These are phyloP conservation scores for Ornithorhynchus anatinus DNA, from an alignment of 2,113 vertebrate species.

Conservation along the genomic window DNA sequence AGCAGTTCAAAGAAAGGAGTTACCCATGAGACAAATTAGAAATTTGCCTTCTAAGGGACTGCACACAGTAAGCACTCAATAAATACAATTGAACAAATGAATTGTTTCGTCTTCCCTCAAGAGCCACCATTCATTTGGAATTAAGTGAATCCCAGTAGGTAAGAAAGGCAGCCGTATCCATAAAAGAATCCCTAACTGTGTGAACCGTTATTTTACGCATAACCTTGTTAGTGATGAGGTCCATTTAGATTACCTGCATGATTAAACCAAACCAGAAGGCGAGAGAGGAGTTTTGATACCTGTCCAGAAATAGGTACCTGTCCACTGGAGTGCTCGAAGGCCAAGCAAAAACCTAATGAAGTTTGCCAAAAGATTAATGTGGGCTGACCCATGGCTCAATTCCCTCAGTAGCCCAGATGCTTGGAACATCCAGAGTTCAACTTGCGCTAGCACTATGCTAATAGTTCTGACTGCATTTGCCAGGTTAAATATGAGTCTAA, in stretches of 20 bases:
- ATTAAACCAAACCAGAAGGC: slow-evolving; percentile 17
- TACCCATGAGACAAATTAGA: slow-evolving; percentile 24
- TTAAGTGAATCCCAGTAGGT: background rate
- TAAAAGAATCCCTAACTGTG: slow-evolving; percentile 4
- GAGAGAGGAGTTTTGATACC: background rate
- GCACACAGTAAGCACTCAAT: no score
- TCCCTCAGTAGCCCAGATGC: slow-evolving; percentile 4
- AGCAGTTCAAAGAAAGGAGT: slow-evolving; percentile 26
- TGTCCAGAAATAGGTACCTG: slow-evolving; percentile 11
- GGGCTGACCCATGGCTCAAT: background rate
- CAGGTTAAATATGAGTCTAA: background rate
- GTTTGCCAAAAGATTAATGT: slow-evolving; percentile 23
- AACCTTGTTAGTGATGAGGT: background rate
- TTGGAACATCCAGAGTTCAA: background rate
- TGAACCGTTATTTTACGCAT: slow-evolving; percentile 8
- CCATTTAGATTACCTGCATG: slow-evolving; percentile 25
- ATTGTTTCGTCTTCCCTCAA: background rate
- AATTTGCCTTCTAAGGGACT: slow-evolving; percentile 21
- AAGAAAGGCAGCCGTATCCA: background rate
- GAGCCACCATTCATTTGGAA: slow-evolving; percentile 28
- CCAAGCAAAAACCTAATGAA: background rate
- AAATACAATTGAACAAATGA: no score
- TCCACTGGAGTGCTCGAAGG: background rate
- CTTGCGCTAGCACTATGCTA: background rate
- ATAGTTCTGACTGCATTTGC: background rate